These are phyloP conservation scores for Cheirogaleus major DNA, from an alignment of 2,797 vertebrate species.

Conservation along the genomic window DNA sequence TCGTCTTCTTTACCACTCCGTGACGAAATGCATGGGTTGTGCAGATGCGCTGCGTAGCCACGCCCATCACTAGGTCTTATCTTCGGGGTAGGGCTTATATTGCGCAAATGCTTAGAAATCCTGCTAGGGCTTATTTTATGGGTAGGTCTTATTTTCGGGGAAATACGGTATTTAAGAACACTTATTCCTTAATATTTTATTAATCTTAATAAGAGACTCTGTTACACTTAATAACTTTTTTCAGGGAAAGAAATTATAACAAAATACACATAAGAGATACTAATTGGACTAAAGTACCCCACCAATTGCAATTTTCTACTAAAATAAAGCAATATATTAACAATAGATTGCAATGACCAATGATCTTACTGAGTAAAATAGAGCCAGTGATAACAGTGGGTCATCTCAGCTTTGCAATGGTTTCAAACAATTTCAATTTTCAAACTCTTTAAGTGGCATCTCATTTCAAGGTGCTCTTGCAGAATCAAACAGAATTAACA, in stretches of 20 bases:
- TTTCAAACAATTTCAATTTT: neutral
- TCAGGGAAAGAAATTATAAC: neutral
- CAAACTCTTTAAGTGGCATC: neutral
- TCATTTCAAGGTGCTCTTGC: neutral
- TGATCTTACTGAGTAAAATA: neutral
- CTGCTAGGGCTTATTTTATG: no score
- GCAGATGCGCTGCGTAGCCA: no score
- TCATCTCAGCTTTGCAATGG: neutral
- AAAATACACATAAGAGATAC: neutral
- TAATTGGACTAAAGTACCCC: neutral
- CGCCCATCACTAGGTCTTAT: no score
- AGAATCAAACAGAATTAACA: neutral
- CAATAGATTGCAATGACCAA: neutral
- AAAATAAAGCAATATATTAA: neutral
- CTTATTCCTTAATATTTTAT: slow-evolving; percentile 48
- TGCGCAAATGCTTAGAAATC: no score
- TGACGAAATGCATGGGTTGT: no score
- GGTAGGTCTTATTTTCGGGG: no score
- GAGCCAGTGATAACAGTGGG: neutral
- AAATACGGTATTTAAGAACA: neutral
- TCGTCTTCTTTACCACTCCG: no score
- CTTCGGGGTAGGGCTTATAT: no score
- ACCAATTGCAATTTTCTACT: neutral
- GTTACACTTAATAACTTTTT: slow-evolving; percentile 14
- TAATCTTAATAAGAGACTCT: slow-evolving; percentile 42